Percentiles rank a stretch among this genome's conserved stretches.
Conservation (phyloP, 2,888 invertebrate species). For the Pantelozetes paolii region DNA sequence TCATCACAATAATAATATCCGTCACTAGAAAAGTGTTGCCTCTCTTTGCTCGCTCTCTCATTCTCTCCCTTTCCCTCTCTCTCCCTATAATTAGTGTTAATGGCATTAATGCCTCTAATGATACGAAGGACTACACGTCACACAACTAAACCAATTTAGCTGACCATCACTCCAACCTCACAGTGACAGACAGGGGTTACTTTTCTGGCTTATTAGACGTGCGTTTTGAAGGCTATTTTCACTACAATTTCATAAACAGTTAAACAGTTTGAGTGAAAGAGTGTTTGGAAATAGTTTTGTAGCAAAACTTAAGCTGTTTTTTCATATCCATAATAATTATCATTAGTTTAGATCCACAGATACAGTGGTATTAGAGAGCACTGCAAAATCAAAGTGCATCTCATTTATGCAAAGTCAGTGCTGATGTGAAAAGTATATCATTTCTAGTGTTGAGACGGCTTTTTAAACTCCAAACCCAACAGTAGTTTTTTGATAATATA, state of each 20-base stretch:
- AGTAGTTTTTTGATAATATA: slow-evolving; percentile 4
- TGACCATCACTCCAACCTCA: neutral
- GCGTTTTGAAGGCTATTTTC: too few relatives aligned
- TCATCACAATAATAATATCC: slow-evolving; percentile 27
- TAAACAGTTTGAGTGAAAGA: neutral
- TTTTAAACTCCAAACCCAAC: neutral
- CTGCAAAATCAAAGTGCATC: neutral
- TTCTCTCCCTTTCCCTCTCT: neutral
- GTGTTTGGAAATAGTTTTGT: neutral
- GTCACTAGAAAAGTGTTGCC: neutral
- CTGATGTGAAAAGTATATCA: slow-evolving; percentile 31
- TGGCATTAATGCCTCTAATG: slow-evolving; percentile 22
- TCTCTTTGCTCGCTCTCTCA: too few relatives aligned
- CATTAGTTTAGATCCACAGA: neutral
- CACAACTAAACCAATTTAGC: neutral
- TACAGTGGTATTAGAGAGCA: neutral
- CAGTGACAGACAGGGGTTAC: too few relatives aligned
- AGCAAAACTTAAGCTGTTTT: neutral
- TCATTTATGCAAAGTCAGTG: slow-evolving; percentile 19
- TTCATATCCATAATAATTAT: neutral
- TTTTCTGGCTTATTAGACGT: too few relatives aligned
- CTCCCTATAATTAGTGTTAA: slow-evolving; percentile 27
- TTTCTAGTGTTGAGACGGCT: neutral
- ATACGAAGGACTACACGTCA: neutral
- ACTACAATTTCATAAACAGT: too few relatives aligned